phyloP scores from a whole-genome alignment of 2,113 vertebrate species.

The Gasterosteus aculeatus region DNA sequence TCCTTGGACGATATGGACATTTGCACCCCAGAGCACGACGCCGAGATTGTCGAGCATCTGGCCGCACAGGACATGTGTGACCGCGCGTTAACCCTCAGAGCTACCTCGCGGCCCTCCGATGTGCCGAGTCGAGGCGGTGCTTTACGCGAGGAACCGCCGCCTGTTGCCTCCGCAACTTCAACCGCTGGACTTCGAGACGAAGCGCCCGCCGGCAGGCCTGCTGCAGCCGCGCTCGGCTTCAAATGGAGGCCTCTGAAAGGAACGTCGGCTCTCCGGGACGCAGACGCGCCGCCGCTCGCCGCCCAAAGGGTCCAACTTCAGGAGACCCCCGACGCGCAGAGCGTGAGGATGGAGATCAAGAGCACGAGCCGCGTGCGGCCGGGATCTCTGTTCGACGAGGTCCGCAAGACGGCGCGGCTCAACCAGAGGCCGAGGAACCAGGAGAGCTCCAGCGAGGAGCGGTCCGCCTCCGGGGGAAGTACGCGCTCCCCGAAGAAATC shows the following conservation, averaged over 20 bases:
- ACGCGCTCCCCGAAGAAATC: conserved; percentile 88
- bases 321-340: conserved; percentile 80
- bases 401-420: conserved; percentile 92
- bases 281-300: conserved; percentile 35
- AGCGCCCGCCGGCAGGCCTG: conserved; percentile 43
- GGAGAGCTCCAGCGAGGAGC: conserved; percentile 94
- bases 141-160: conserved; percentile 38
- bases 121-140: conserved; percentile 8
- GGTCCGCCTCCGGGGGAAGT: conserved; percentile 80
- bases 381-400: conserved; percentile 96
- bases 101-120: conserved; percentile 44
- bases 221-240: conserved; percentile 71
- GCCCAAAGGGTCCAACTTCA: conserved; percentile 59
- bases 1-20: conserved; percentile 90
- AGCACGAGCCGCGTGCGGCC: conserved; percentile 92
- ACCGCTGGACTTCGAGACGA: conserved; percentile 58
- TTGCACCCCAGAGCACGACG: conserved; percentile 87
- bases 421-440: conserved; percentile 94
- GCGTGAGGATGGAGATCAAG: conserved; percentile 95
- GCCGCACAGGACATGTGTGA: not conserved
- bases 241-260: conserved; percentile 96
- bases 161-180: conserved; percentile 18
- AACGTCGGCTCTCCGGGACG: conserved; percentile 72
- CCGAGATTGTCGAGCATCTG: conserved; percentile 65
- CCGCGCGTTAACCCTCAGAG: conserved; percentile 35